Conservation (phyloP, 2,888 invertebrate species). For the Apomyelois bistriatella region DNA sequence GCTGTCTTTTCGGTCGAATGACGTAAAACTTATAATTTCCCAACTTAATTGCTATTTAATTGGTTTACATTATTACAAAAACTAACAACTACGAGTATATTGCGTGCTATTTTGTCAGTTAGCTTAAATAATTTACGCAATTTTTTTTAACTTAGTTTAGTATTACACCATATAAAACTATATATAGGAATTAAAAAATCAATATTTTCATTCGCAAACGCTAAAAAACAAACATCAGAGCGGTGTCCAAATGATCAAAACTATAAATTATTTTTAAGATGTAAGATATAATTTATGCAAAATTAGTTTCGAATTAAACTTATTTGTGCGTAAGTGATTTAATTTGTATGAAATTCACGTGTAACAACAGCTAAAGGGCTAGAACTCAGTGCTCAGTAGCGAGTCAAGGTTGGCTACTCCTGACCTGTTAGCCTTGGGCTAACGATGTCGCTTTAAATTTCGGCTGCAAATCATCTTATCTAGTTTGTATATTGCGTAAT, state of each 20-base stretch:
- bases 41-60: neutral
- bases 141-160: too few species aligned
- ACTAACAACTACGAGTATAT: neutral
- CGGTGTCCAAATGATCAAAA: too few species aligned
- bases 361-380: constrained; percentile 20
- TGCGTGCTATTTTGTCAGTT: too few species aligned
- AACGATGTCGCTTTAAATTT: constrained; percentile 34
- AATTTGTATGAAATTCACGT: neutral
- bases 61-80: constrained; percentile 1
- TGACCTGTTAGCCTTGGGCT: constrained; percentile 37
- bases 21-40: constrained; percentile 14
- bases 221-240: too few species aligned
- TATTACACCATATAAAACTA: too few species aligned
- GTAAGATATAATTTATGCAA: too few species aligned
- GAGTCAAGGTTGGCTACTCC: constrained; percentile 45
- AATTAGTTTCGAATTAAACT: too few species aligned
- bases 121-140: too few species aligned
- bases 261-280: too few species aligned
- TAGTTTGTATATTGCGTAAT: neutral
- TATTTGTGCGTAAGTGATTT: too few species aligned
- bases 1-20: constrained; percentile 23
- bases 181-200: too few species aligned
- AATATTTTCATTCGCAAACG: too few species aligned
- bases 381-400: constrained; percentile 18
- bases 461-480: constrained; percentile 24